phyloP scores from a whole-genome alignment of 2,888 invertebrate species.

The Saturnia japonica region DNA sequence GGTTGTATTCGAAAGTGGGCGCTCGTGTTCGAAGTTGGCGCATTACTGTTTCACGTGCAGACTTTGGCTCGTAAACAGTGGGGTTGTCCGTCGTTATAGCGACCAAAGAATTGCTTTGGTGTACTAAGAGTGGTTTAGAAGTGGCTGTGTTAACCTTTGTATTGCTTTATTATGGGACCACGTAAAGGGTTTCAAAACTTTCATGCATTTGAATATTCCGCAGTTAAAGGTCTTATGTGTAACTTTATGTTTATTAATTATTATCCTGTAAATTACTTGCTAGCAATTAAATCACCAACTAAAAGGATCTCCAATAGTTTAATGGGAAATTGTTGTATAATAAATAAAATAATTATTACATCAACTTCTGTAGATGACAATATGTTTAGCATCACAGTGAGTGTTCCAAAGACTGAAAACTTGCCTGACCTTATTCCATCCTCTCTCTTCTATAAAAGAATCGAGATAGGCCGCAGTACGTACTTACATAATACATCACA shows the following conservation, averaged over 20 bases:
- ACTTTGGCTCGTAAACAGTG: slow-evolving; percentile 79
- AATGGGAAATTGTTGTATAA: too few relatives aligned
- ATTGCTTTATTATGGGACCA: neutral
- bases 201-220: neutral
- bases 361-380: too few relatives aligned
- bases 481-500: too few relatives aligned
- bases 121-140: slow-evolving; percentile 60
- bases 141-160: slow-evolving; percentile 41
- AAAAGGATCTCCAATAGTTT: too few relatives aligned
- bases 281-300: neutral
- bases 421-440: neutral
- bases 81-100: slow-evolving; percentile 81
- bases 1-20: slow-evolving; percentile 51
- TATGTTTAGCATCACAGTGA: neutral
- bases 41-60: slow-evolving; percentile 80
- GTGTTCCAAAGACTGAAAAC: neutral
- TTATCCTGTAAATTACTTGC: neutral
- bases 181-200: neutral
- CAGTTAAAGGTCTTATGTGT: neutral
- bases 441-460: neutral
- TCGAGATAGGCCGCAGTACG: neutral
- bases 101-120: slow-evolving; percentile 79
- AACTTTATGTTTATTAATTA: neutral
- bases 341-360: too few relatives aligned
- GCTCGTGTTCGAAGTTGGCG: slow-evolving; percentile 75